Evolutionary conservation across 2,888 invertebrate species (phyloP), one percentile per base, ranked within the genome.

Genomic region (Patella depressa): DNA sequence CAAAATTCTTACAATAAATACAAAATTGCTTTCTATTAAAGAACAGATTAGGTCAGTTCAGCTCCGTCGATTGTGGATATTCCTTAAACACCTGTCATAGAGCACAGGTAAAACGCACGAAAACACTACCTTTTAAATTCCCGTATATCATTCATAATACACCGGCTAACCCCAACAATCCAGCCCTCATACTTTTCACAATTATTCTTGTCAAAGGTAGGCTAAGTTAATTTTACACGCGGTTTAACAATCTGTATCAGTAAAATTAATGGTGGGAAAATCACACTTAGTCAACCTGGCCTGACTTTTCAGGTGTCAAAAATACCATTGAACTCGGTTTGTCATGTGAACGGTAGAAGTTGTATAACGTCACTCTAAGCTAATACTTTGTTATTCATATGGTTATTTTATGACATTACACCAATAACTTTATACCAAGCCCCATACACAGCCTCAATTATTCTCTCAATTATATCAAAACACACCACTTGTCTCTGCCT

Each of bases 281-380:
- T 65, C 65, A 65, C 65, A 65, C 65, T 65, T 65, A 65, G 65
- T 65, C 65, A 65, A 65, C 65, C 24, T 24, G 24, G 11, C 3
- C 65, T 65, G 65, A 65, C 65, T 65, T 65, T 65, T 65, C 65
- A 65, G 65, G 65, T 65, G 65, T 65, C 65, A 65, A 65, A 65
- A 65, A 24, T 65, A 12, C 65, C 24, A 65, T 65, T 65, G 65
- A 65, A 19, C 19, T 24, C 24, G 65, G 19, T 65, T 65, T 65
- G 65, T 65, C 24, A 24, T 19, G 19, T 65, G 15, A 65, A 65
- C 19, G 14, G 19, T 24, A 65, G 24, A 12, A 65, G 65, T 65
- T 65, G 65, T 65, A 65, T 19, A 65, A 65, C 65, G 65, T 24
- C 65, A 65, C 19, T 65, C 24, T 24, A 19, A 65, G 12, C 19